Conservation (phyloP, 1,140 invertebrate genomes). For the Drosophila lowei region DNA sequence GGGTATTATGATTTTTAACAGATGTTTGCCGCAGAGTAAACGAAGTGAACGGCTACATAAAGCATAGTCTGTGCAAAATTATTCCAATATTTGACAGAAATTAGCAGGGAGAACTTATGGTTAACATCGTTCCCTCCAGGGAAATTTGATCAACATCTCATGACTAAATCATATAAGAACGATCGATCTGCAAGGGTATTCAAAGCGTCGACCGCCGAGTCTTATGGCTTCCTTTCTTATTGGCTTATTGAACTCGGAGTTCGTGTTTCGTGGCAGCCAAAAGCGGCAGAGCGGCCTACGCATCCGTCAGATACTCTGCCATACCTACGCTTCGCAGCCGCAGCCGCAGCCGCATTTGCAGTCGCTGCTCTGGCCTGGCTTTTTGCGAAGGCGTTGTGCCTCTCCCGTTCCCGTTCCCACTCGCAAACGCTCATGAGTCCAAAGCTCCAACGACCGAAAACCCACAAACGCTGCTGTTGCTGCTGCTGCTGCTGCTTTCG, state of each 20-base stretch:
- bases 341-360: conserved; percentile 11
- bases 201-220: conserved; percentile 21
- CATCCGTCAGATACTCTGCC: conserved; percentile 55
- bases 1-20: no score
- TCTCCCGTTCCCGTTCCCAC: conserved; percentile 52
- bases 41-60: no score
- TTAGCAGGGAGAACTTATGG: no score
- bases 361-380: conserved; percentile 20
- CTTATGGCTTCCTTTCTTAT: conserved; percentile 45
- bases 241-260: conserved; percentile 72
- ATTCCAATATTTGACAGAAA: no score
- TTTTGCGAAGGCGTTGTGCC: conserved; percentile 64
- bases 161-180: no score
- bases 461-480: conserved; percentile 44
- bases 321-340: conserved; percentile 55
- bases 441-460: conserved; percentile 16
- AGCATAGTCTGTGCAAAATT: no score
- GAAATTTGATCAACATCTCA: no score
- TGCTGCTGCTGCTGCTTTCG: conserved; percentile 39
- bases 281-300: conserved; percentile 58
- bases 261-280: conserved; percentile 60
- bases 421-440: conserved; percentile 26
- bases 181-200: conserved; percentile 13
- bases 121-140: no score
- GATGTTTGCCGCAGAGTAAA: no score